Conservation (phyloP, 2,888 invertebrate genomes). For the Merodon equestris region DNA sequence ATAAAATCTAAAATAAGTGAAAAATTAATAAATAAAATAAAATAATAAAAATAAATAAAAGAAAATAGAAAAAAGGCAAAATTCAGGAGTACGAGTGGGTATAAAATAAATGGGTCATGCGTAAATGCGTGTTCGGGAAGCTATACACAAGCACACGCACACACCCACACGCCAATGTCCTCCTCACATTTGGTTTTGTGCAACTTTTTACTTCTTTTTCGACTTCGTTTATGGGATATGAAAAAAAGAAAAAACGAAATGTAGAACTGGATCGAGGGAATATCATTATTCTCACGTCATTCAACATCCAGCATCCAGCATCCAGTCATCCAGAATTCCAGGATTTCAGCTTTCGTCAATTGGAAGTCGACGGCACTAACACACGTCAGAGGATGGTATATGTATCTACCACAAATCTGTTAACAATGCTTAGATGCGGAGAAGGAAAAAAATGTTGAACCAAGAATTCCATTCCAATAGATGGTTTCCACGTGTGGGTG, state of each 20-base stretch:
- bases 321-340: conserved; percentile 61
- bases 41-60: too few species aligned
- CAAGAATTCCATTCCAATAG: conserved; percentile 23
- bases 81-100: background rate
- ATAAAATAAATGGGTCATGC: conserved; percentile 61
- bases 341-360: conserved; percentile 59
- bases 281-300: conserved; percentile 24
- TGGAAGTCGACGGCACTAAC: conserved; percentile 38
- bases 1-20: too few species aligned
- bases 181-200: conserved; percentile 1
- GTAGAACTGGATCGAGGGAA: conserved; percentile 41
- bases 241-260: too few species aligned
- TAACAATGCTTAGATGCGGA: conserved; percentile 1
- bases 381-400: background rate
- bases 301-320: conserved; percentile 47
- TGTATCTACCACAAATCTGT: conserved; percentile 11
- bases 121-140: conserved; percentile 62
- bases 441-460: background rate
- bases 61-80: too few species aligned
- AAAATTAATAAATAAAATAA: too few species aligned
- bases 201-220: too few species aligned
- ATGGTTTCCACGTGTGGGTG: background rate
- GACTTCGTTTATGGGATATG: too few species aligned
- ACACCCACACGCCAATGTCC: conserved; percentile 31
- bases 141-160: conserved; percentile 50